phyloP scores from a whole-genome alignment of 2,797 vertebrate species.

The Pantherophis vulpinus region DNA sequence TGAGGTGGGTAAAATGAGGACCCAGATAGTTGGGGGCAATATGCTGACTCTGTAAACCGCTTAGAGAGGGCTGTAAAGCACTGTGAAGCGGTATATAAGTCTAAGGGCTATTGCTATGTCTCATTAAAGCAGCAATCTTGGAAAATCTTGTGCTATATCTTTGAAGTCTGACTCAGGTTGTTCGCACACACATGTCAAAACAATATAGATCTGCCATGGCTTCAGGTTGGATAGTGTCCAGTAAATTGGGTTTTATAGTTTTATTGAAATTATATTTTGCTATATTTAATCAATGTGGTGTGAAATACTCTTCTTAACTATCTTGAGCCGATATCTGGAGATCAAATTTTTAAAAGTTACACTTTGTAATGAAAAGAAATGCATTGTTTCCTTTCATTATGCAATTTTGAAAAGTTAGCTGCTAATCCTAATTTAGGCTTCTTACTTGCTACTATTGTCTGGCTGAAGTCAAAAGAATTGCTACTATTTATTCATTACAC shows the following conservation, averaged over 20 bases:
- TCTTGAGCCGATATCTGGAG: neutral
- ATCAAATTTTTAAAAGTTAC: neutral
- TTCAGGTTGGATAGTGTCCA: neutral
- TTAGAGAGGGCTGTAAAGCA: too few relatives aligned
- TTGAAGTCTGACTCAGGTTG: neutral
- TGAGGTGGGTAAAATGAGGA: too few relatives aligned
- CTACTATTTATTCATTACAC: neutral
- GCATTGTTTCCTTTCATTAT: neutral
- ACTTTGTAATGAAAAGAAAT: neutral
- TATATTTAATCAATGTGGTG: neutral
- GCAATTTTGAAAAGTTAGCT: neutral
- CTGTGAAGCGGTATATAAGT: too few relatives aligned
- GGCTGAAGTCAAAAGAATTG: neutral
- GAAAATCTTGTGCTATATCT: neutral
- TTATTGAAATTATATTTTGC: neutral
- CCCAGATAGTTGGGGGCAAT: too few relatives aligned
- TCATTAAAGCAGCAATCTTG: neutral
- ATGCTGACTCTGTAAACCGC: too few relatives aligned
- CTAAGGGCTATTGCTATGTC: too few relatives aligned
- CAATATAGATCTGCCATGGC: neutral
- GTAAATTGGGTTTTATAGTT: neutral
- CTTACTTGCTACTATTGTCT: neutral
- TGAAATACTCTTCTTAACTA: neutral
- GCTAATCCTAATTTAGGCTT: conserved; percentile 17
- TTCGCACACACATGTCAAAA: neutral